Evolutionary conservation across 2,113 vertebrate genomes (phyloP), one percentile per base, ranked within the genome.

Genomic region (Odobenus rosmarus): DNA sequence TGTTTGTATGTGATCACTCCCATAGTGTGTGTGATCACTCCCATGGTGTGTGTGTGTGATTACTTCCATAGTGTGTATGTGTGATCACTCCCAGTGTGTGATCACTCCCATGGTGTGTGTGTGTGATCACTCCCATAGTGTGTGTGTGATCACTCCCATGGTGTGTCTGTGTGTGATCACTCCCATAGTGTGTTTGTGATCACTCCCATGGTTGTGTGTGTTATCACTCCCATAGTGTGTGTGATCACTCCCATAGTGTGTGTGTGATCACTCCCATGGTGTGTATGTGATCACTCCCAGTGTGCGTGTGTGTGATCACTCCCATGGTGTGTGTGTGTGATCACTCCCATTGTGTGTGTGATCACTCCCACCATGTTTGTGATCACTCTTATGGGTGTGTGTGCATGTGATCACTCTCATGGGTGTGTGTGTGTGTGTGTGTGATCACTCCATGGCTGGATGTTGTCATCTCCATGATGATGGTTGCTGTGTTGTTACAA

Each of bases 391-490:
- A 19, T 11, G 26, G 26, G 26, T 62, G 26, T 28, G 61, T 62
- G 61, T 31, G 39, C 39, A 39, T 39, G 61, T 10, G 59, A 11
- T 57, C 42, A 15, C 2, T 0, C 13, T 14, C 26, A 5, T 3
- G 4, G 59, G 23, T 42, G 42, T 42, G 42, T 42, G 11, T 59
- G 57, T 59, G 57, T 59, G 11, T 31, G 26, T 14, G 61, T 62
- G 62, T 7, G 42, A 1, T n/a, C 42, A 4, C 55, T 15, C 36
- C 49, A 0, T 4, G 2, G 61, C 8, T 9, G 15, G 49, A 21
- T 14, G 28, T 24, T 3, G 15, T 39, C 33, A 0, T 28, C 42
- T 14, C 9, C 8, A 0, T 4, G 0, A 3, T 33, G 23, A 6
- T 0, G 28, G 23, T 4, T 28, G 33, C 61, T n/a, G 31, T 5